Base-by-base conservation (phyloP, 2,797 vertebrate species). In the Ctenochaetus hawaiiensis region DNA sequence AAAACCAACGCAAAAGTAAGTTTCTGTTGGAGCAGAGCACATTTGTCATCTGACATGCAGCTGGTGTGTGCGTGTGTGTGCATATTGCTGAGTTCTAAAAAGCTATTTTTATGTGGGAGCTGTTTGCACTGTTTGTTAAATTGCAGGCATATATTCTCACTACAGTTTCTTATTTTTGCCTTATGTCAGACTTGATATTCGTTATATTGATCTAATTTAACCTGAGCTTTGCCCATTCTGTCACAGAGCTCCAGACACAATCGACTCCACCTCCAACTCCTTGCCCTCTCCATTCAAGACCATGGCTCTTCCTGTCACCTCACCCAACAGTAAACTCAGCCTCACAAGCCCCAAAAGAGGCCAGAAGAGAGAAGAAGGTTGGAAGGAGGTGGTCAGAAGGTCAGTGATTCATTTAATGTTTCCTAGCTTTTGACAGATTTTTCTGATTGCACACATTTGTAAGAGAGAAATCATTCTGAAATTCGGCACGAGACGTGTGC, bases 331-430 rank as follows among this genome's bases (percentile, higher is more conserved):
- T 88, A 99, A 99, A 87, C 94, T 99, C 90, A 99, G 97, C 92
- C 95, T 98, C 89, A 98, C 97, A 67, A 99, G 98, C 90, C 98
- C 98, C 53, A 99, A 99, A 92, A 96, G 98, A 93, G 96, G 96
- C 66, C 98, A 97, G 85, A 99, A 99, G 87, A 96, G 98, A 96
- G 98, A 99, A 95, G 98, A 99, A 83, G 98, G 98, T 12, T 99
- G 98, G 98, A 99, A 99, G 93, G 98, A 99, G 91, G 98, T 99
- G 54, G 97, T 99, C 69, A 95, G 98, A 93, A 96, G 98, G 98
- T 98, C 87, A 89, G 89, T 72, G 8, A 7, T 77, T 80, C 5
- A 67, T 58, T 61, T 67, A 2, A 53, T 62, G 23, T 4, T n/a
- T 10, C 51, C 7, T 13, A 8, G 3, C 68, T 75, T 23, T 63